These are phyloP conservation scores for Chondrosia reniformis DNA, from an alignment of 37 sponge, comb jelly and placozoan species.

Conservation along the genomic window DNA sequence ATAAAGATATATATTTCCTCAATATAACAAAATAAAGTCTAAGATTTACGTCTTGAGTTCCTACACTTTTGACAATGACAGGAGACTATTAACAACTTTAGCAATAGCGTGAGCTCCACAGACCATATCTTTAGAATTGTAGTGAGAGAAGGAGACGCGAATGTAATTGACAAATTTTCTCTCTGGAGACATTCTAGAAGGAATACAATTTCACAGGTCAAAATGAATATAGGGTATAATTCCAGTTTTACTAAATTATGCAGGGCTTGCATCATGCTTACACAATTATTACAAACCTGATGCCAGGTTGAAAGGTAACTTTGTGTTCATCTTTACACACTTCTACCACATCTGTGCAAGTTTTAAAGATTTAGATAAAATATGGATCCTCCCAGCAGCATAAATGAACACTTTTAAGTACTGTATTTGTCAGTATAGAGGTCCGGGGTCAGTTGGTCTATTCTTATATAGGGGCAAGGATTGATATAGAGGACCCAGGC, in stretches of 20 bases:
- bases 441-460: too few relatives aligned
- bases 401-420: too few relatives aligned
- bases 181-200: not conserved
- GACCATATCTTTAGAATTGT: constrained; percentile 15
- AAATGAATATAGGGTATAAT: not conserved
- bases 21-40: too few relatives aligned
- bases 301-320: constrained; percentile 19
- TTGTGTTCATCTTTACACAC: constrained; percentile 19
- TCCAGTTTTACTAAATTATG: not conserved
- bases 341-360: constrained; percentile 27
- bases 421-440: not conserved
- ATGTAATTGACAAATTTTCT: constrained; percentile 41
- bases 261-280: not conserved
- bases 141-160: constrained; percentile 41
- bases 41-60: too few relatives aligned
- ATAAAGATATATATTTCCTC: too few relatives aligned
- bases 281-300: constrained; percentile 16
- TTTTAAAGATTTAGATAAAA: too few relatives aligned
- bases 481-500: too few relatives aligned
- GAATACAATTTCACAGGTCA: not conserved
- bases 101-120: constrained; percentile 7
- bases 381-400: too few relatives aligned
- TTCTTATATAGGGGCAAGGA: too few relatives aligned
- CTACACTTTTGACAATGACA: too few relatives aligned
- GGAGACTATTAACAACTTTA: not conserved